A percentile compares a stretch with the other conserved stretches of the same genome.
Conservation (phyloP, 2,113 vertebrate genomes). For the Chrysemys picta region DNA sequence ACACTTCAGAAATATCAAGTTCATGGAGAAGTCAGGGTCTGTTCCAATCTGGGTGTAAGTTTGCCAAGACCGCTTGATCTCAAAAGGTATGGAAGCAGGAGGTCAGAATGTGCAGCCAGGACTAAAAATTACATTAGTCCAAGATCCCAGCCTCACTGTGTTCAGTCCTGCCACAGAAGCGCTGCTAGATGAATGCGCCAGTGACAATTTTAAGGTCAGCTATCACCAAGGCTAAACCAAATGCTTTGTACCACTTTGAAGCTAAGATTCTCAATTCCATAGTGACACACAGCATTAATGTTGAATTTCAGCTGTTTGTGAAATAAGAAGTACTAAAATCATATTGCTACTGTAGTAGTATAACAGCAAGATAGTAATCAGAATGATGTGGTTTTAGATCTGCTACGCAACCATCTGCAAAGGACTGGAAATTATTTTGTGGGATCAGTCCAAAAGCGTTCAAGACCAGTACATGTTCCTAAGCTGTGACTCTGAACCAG, state of each 20-base stretch:
- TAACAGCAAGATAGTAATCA: not conserved
- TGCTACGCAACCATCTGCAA: slow-evolving; percentile 16
- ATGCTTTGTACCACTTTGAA: not conserved
- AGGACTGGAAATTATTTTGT: not conserved
- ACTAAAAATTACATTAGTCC: not conserved
- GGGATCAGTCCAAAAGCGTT: not conserved
- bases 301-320: slow-evolving; percentile 8
- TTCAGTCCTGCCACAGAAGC: not conserved
- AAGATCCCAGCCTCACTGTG: not conserved
- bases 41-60: not conserved
- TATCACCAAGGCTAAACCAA: not conserved
- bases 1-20: not conserved
- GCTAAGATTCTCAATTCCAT: slow-evolving; percentile 24
- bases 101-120: not conserved
- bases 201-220: not conserved
- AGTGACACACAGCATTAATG: not conserved
- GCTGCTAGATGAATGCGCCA: not conserved
- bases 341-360: not conserved
- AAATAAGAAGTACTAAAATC: slow-evolving; percentile 46
- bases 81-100: accelerated
- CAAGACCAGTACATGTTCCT: not conserved
- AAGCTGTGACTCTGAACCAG: not conserved
- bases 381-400: not conserved
- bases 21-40: not conserved
- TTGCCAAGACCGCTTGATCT: not conserved